These are phyloP conservation scores for Phalanger gymnotis DNA, from an alignment of 2,797 vertebrate species.

Conservation along the genomic window DNA sequence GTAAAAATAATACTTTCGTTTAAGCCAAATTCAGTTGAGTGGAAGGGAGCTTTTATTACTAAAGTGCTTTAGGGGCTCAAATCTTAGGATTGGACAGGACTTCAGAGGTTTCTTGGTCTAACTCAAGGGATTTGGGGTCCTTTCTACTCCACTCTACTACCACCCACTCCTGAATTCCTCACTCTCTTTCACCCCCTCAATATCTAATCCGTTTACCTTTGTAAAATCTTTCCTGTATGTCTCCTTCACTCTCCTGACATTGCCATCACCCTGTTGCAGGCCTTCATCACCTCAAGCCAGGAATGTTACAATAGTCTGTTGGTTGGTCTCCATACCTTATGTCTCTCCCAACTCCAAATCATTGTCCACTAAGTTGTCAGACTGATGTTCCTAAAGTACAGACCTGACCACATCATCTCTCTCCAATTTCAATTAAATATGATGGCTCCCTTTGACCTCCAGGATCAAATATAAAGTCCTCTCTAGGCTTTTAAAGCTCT, in stretches of 20 bases:
- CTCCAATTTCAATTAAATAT: background rate
- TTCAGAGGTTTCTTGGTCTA: background rate
- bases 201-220: background rate
- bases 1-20: background rate
- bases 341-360: background rate
- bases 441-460: background rate
- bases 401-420: background rate
- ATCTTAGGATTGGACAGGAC: background rate
- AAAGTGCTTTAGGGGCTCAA: background rate
- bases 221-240: background rate
- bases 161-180: background rate
- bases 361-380: background rate
- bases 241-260: background rate
- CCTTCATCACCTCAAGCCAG: background rate
- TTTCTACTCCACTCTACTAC: background rate
- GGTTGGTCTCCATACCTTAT: background rate
- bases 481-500: background rate
- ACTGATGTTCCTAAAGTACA: background rate
- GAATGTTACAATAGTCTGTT: background rate
- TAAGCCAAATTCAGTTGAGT: background rate
- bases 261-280: background rate
- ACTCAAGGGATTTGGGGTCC: background rate
- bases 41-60: background rate
- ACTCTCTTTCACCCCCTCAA: background rate
- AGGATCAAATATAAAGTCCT: background rate